Evolutionary conservation across 1,140 invertebrate genomes (phyloP).

Genomic region (Heliconius nattereri): DNA sequence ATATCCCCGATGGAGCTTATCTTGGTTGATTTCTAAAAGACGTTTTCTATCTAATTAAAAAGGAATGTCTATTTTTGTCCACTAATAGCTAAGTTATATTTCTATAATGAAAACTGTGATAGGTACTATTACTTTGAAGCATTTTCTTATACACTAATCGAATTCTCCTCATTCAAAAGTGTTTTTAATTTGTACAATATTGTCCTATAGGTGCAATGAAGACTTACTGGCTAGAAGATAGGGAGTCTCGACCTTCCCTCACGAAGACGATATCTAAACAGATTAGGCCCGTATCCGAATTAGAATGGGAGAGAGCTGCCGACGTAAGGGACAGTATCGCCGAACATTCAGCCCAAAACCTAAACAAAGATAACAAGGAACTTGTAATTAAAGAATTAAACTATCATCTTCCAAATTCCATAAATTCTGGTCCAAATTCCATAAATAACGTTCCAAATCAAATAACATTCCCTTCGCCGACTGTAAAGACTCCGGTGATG

Average conservation of each 20-base stretch:
- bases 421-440: conserved; percentile 53
- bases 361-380: conserved; percentile 70
- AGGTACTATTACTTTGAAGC: too few species aligned
- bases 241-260: conserved; percentile 82
- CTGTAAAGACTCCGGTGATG: conserved; percentile 52
- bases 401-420: conserved; percentile 50
- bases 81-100: conserved; percentile 20
- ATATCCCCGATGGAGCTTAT: background rate
- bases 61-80: too few species aligned
- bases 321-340: conserved; percentile 74
- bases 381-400: conserved; percentile 22
- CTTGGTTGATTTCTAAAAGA: background rate
- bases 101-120: background rate
- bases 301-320: conserved; percentile 70
- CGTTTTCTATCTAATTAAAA: too few species aligned
- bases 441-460: conserved; percentile 51
- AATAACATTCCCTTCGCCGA: conserved; percentile 47
- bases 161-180: too few species aligned
- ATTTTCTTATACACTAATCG: too few species aligned
- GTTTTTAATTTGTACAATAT: background rate
- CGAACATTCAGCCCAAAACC: conserved; percentile 60
- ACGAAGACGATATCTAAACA: conserved; percentile 71
- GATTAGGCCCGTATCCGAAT: conserved; percentile 64
- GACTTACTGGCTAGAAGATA: conserved; percentile 93
- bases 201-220: conserved; percentile 90